A percentile compares a stretch with the other conserved stretches of the same genome.
Evolutionary conservation across 2,888 invertebrate species (phyloP).

Genomic region (Hirtodrosophila histrioides): DNA sequence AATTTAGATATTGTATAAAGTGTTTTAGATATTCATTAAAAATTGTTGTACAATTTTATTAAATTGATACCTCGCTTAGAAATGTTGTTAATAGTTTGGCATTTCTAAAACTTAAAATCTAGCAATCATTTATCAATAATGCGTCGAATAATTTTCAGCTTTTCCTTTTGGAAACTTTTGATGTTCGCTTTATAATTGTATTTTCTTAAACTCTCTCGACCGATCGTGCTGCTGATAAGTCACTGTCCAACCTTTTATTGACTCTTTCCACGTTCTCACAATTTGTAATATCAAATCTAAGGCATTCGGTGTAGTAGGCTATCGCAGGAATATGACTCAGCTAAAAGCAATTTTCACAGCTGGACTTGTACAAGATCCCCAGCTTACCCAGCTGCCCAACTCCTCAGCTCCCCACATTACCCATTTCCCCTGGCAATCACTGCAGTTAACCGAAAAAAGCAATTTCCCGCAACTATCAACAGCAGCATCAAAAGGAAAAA

Average conservation of each 20-base stretch:
- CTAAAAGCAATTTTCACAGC: constrained; percentile 59
- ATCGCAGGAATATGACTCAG: constrained; percentile 43
- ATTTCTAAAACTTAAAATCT: no score
- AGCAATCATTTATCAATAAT: neutral
- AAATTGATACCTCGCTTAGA: no score
- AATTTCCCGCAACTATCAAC: constrained; percentile 66
- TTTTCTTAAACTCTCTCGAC: constrained; percentile 3
- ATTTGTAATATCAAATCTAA: constrained; percentile 25
- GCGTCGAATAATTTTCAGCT: constrained; percentile 16
- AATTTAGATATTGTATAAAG: no score
- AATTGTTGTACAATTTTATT: no score
- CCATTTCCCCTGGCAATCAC: constrained; percentile 26
- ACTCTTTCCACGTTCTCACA: constrained; percentile 24
- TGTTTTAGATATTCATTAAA: no score
- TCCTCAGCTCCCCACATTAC: no score
- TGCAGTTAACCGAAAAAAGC: constrained; percentile 43
- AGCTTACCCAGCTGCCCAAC: neutral
- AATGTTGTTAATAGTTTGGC: no score
- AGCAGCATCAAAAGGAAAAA: constrained; percentile 49
- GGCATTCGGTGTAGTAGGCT: constrained; percentile 22
- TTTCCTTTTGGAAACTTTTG: constrained; percentile 20
- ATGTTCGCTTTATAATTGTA: constrained; percentile 19
- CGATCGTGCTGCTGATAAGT: constrained; percentile 48
- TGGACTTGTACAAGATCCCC: constrained; percentile 29
- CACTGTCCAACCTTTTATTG: constrained; percentile 24